These are phyloP conservation scores for Oreonectes daqikongensis DNA, from an alignment of 2,797 vertebrate genomes.

Conservation along the genomic window DNA sequence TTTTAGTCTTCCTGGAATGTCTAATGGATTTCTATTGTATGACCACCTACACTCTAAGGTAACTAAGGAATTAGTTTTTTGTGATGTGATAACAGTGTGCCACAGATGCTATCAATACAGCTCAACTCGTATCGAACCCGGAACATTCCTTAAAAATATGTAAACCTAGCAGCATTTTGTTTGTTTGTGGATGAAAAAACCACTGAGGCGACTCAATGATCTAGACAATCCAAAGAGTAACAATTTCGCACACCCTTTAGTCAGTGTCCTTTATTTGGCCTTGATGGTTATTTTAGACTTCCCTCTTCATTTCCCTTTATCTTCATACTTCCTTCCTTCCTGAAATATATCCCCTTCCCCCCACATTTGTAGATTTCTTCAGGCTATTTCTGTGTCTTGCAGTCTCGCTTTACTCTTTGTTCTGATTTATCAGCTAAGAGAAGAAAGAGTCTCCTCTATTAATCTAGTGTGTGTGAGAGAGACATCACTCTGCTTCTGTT, in stretches of 20 bases:
- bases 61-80: not conserved
- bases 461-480: constrained; percentile 20
- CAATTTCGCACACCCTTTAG: not conserved
- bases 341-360: constrained; percentile 10
- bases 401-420: constrained; percentile 32
- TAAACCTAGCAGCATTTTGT: constrained; percentile 6
- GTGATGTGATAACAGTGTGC: not conserved
- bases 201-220: not conserved
- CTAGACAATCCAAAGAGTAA: not conserved
- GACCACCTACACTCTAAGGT: not conserved
- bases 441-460: constrained; percentile 10
- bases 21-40: not conserved
- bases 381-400: constrained; percentile 14
- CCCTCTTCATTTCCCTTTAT: constrained; percentile 10
- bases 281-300: not conserved
- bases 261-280: not conserved
- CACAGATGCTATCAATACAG: not conserved
- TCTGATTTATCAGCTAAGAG: constrained; percentile 34
- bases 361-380: not conserved
- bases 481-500: not conserved
- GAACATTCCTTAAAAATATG: constrained; percentile 5
- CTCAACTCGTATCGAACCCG: not conserved
- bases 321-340: constrained; percentile 6
- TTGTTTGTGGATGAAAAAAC: not conserved
- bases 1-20: not conserved